phyloP scores from a whole-genome alignment of 2,113 vertebrate species.

The Platichthys flesus region DNA sequence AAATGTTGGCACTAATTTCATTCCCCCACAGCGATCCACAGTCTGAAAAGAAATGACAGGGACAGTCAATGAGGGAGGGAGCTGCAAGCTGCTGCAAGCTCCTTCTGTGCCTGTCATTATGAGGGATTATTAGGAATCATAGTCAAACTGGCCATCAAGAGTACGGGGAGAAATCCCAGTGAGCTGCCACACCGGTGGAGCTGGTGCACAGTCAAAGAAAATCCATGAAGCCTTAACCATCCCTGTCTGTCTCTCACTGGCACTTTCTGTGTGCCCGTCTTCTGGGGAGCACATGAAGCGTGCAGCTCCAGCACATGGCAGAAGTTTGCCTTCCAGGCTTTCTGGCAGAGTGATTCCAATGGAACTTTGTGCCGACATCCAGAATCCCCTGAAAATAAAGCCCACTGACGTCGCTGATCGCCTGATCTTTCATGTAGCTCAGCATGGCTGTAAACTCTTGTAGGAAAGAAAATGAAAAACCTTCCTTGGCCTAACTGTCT shows the following conservation, averaged over 20 bases:
- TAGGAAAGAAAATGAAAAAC: too few relatives aligned
- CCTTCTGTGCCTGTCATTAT: background rate
- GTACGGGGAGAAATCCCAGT: background rate
- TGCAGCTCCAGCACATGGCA: background rate
- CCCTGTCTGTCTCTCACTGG: background rate
- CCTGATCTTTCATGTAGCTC: background rate
- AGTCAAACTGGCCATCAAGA: background rate
- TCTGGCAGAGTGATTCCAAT: background rate
- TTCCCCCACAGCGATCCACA: background rate
- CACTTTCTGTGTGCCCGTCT: background rate
- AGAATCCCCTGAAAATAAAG: background rate
- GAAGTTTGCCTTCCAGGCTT: background rate
- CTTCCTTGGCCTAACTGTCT: too few relatives aligned
- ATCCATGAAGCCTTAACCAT: background rate
- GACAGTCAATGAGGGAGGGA: background rate
- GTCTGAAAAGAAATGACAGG: background rate
- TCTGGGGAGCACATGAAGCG: background rate
- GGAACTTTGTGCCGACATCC: background rate
- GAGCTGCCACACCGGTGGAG: too few relatives aligned
- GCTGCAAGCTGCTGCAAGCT: too few relatives aligned
- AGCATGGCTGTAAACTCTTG: background rate
- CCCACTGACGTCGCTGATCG: background rate
- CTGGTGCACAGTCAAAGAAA: background rate
- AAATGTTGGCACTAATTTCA: background rate
- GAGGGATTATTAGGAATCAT: background rate